These are phyloP conservation scores for Diadegma fenestrale DNA, from an alignment of 2,888 invertebrate species.

Conservation along the genomic window DNA sequence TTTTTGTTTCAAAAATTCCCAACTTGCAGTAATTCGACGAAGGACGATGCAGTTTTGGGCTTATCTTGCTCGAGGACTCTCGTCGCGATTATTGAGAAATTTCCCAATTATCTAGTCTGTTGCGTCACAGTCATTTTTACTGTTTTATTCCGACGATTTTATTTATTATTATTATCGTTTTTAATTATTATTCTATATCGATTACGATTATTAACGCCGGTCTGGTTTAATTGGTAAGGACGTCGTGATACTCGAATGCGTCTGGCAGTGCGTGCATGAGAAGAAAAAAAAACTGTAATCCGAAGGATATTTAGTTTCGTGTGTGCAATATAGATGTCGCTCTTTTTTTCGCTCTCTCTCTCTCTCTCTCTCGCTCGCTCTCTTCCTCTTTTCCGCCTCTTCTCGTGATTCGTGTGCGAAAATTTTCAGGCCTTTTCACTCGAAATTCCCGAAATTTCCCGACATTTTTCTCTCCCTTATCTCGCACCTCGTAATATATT, in stretches of 20 bases:
- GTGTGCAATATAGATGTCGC: slow-evolving; percentile 11
- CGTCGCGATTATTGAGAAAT: not conserved
- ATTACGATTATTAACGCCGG: slow-evolving; percentile 6
- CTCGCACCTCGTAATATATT: not conserved
- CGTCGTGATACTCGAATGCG: slow-evolving; percentile 24
- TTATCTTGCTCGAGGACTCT: not conserved
- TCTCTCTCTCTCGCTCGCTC: not conserved
- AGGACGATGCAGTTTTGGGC: not conserved
- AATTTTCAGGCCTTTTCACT: not conserved
- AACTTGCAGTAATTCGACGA: not conserved
- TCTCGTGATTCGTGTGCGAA: slow-evolving; percentile 22
- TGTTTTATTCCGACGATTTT: not conserved
- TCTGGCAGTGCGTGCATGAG: slow-evolving; percentile 66
- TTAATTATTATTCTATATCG: not conserved
- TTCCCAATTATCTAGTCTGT: slow-evolving; percentile 42
- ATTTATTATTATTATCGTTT: not conserved
- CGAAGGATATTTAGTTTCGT: slow-evolving; percentile 9
- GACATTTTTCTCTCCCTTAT: not conserved
- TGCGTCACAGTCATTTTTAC: slow-evolving; percentile 56
- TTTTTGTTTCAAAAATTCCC: not conserved
- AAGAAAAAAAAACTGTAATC: slow-evolving; percentile 1
- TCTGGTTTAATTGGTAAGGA: slow-evolving; percentile 10
- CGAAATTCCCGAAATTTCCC: slow-evolving; percentile 1
- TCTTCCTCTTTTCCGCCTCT: not conserved
- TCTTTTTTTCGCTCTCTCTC: slow-evolving; percentile 13